Conservation (phyloP, 2,113 vertebrate genomes). For the Eonycteris spelaea region DNA sequence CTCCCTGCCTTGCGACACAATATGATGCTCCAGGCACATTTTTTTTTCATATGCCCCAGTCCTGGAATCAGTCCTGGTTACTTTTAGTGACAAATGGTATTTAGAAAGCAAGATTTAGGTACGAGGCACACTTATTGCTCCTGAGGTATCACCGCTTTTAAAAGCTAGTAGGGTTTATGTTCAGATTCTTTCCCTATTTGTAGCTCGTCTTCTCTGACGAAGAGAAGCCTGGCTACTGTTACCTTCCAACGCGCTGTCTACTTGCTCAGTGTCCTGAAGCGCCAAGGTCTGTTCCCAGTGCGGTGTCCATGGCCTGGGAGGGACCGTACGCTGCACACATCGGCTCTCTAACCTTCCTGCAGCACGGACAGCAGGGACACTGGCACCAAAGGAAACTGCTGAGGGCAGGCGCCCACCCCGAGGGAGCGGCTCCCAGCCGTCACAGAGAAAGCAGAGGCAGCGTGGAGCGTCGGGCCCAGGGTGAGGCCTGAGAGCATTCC, state of each 20-base stretch:
- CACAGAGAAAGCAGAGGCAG: rapidly evolving
- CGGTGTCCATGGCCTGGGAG: not conserved
- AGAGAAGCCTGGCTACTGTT: not conserved
- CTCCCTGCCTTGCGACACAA: not conserved
- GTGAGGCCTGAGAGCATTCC: rapidly evolving
- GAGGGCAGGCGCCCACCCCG: not conserved
- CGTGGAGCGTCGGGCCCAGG: rapidly evolving
- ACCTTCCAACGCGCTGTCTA: no score
- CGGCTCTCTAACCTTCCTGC: not conserved
- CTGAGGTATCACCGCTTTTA: not conserved
- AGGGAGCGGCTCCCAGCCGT: rapidly evolving
- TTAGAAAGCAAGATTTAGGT: not conserved
- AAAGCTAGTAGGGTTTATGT: not conserved
- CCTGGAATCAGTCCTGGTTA: not conserved
- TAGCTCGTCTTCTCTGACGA: not conserved
- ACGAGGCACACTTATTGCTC: not conserved
- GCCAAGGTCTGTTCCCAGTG: not conserved
- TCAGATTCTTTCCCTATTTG: not conserved
- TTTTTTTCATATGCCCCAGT: not conserved
- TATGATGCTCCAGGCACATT: not conserved
- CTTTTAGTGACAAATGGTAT: not conserved
- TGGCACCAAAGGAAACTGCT: not conserved
- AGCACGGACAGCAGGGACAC: rapidly evolving
- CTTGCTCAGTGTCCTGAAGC: not conserved
- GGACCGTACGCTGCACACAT: rapidly evolving